These are phyloP conservation scores for Papilio glaucus DNA, from an alignment of 1,140 invertebrate genomes.

Conservation along the genomic window DNA sequence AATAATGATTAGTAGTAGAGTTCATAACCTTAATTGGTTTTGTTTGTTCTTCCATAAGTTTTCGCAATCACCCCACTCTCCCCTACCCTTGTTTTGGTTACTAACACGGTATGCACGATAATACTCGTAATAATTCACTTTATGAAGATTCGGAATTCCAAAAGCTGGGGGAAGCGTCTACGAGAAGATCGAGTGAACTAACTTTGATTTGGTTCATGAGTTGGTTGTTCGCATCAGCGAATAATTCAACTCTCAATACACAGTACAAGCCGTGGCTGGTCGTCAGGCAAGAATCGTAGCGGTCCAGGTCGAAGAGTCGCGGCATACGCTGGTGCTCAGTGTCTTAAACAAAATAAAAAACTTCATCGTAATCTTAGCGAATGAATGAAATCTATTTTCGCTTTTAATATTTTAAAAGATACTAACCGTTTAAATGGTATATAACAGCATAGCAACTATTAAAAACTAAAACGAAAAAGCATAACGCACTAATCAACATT, in stretches of 20 bases:
- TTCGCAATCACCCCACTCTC: no score
- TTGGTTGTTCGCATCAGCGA: not conserved
- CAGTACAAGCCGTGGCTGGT: not conserved
- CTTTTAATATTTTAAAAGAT: not conserved
- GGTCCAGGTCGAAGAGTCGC: slow-evolving; percentile 17
- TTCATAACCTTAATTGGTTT: no score
- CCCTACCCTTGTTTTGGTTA: no score
- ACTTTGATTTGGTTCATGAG: slow-evolving; percentile 24
- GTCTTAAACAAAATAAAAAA: not conserved
- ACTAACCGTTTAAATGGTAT: slow-evolving; percentile 11
- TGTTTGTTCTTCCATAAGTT: no score
- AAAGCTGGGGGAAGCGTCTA: not conserved
- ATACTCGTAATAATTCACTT: no score
- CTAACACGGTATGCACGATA: no score
- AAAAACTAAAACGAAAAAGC: not conserved
- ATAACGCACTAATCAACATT: not conserved
- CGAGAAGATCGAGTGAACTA: not conserved
- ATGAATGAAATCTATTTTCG: no score
- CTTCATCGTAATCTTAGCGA: not conserved
- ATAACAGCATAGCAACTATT: not conserved
- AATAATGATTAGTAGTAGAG: no score
- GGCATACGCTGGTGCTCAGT: slow-evolving; percentile 21
- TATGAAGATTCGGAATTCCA: not conserved
- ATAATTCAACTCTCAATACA: not conserved
- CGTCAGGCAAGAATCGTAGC: slow-evolving; percentile 14